Conservation (phyloP, 2,797 vertebrate genomes). For the Semotilus atromaculatus region DNA sequence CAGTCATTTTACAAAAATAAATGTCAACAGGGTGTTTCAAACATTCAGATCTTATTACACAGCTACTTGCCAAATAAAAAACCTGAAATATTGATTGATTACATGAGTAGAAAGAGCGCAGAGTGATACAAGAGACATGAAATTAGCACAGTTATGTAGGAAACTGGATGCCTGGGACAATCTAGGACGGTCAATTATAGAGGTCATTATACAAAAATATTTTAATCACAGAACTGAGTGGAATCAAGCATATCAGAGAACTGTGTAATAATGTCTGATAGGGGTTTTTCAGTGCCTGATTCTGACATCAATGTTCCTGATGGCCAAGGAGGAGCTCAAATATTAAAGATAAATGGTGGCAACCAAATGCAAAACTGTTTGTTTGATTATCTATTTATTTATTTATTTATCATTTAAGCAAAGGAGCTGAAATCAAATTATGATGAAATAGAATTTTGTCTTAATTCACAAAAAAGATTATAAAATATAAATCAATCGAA, state of each 20-base stretch:
- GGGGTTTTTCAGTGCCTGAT: not conserved
- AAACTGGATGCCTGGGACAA: conserved; percentile 25
- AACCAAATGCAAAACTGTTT: not conserved
- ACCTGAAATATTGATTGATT: conserved; percentile 6
- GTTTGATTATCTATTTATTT: not conserved
- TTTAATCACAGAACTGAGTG: not conserved
- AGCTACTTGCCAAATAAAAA: not conserved
- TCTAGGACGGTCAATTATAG: conserved; percentile 5
- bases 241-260: not conserved
- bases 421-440: not conserved
- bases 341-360: not conserved
- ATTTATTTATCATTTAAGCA: not conserved
- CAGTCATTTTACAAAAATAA: not conserved
- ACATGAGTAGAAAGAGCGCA: not conserved
- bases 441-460: not conserved
- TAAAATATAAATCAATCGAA: not conserved
- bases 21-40: not conserved
- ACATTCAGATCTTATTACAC: not conserved
- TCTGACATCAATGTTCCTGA: not conserved
- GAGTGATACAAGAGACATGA: not conserved
- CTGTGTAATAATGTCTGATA: not conserved
- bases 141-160: conserved; percentile 36
- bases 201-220: not conserved
- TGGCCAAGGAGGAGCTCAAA: not conserved
- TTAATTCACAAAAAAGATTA: not conserved